These are phyloP conservation scores for Orcinus orca DNA, from an alignment of 2,113 vertebrate species.

Conservation along the genomic window DNA sequence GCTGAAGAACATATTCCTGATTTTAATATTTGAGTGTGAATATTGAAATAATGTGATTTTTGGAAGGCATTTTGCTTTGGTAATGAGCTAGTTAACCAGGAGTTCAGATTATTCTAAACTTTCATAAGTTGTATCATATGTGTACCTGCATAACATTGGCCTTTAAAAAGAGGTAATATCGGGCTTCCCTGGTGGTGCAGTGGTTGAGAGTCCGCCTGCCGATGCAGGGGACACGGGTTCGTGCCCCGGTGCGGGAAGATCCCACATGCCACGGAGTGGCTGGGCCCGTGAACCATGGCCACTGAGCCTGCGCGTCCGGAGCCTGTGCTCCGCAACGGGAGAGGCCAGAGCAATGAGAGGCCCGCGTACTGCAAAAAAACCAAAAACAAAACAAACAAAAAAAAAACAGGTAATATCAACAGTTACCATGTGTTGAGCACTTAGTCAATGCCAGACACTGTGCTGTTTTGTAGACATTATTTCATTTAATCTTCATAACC, in stretches of 20 bases:
- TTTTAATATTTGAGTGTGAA: neutral
- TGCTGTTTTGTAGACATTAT: neutral
- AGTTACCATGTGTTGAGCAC: neutral
- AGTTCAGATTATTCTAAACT: slow-evolving; percentile 1
- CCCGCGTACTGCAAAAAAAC: too few species aligned
- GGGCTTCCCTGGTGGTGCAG: too few species aligned
- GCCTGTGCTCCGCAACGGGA: too few species aligned
- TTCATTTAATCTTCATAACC: slow-evolving; percentile 6
- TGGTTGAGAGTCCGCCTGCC: too few species aligned
- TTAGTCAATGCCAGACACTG: neutral
- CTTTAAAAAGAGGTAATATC: neutral
- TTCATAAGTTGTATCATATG: neutral
- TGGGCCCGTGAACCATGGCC: too few species aligned
- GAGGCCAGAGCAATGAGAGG: too few species aligned
- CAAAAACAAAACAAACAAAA: too few species aligned
- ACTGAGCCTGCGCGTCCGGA: too few species aligned
- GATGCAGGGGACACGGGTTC: too few species aligned
- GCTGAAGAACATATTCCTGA: neutral
- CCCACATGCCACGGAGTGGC: too few species aligned
- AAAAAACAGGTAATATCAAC: neutral
- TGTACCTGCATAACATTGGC: neutral
- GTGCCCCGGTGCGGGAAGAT: too few species aligned
- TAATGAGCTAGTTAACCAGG: neutral
- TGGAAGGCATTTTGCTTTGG: neutral
- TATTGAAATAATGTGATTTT: neutral